Percentiles rank a stretch among this genome's conserved stretches.
These are phyloP conservation scores for Bombus impatiens DNA, from an alignment of 1,140 invertebrate genomes.

Conservation along the genomic window DNA sequence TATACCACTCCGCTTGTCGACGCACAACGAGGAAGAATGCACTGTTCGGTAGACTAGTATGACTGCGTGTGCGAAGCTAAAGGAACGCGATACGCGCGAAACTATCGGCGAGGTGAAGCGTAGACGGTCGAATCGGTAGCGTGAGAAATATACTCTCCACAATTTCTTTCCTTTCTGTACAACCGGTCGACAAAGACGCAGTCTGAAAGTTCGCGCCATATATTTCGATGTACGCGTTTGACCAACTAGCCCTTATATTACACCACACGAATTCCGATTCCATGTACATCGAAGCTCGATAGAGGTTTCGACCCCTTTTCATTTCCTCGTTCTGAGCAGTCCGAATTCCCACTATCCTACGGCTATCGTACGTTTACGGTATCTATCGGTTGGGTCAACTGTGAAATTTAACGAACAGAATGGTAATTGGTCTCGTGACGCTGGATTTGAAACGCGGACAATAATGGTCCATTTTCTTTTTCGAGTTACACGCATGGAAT, in stretches of 20 bases:
- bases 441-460: background rate
- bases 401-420: background rate
- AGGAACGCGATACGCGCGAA: background rate
- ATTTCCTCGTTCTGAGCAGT: background rate
- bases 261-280: background rate
- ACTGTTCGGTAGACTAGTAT: background rate
- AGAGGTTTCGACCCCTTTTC: background rate
- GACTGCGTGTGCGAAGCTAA: background rate
- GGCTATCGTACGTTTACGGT: background rate
- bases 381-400: background rate
- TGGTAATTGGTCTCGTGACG: background rate
- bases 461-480: background rate
- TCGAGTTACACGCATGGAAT: background rate
- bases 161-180: background rate
- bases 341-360: background rate
- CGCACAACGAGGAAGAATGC: background rate
- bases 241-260: slow-evolving; percentile 17
- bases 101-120: background rate
- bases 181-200: background rate
- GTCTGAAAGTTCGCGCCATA: background rate
- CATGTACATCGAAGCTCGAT: background rate
- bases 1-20: no score
- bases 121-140: background rate
- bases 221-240: background rate
- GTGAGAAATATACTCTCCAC: background rate